Conservation (phyloP, 2,888 invertebrate species). For the Agrotis puta region DNA sequence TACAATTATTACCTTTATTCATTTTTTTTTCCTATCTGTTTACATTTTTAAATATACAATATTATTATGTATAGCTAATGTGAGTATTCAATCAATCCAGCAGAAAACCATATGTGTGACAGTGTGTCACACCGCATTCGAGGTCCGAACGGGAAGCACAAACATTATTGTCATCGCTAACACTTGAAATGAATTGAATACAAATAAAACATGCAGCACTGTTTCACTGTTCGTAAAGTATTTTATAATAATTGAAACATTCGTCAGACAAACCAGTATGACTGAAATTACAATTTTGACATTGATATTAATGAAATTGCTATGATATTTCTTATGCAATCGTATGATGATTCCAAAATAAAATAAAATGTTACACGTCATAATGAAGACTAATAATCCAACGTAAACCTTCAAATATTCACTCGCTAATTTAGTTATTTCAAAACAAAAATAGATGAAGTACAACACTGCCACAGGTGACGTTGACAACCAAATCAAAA, state of each 20-base stretch:
- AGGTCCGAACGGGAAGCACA: neutral
- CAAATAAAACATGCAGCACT: slow-evolving; percentile 66
- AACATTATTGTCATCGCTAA: slow-evolving; percentile 62
- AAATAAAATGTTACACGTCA: slow-evolving; percentile 71
- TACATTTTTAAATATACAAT: too few relatives aligned
- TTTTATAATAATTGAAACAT: slow-evolving; percentile 71
- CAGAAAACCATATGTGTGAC: neutral
- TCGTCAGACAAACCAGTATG: slow-evolving; percentile 71
- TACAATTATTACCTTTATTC: too few relatives aligned
- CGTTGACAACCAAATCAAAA: slow-evolving; percentile 70
- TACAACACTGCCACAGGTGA: slow-evolving; percentile 69
- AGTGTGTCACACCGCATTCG: neutral
- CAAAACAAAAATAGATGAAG: neutral
- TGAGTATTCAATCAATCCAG: neutral
- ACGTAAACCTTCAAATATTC: slow-evolving; percentile 67
- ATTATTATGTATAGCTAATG: neutral
- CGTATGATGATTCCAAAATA: slow-evolving; percentile 72
- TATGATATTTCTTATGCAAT: neutral
- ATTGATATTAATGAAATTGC: slow-evolving; percentile 33
- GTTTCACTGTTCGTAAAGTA: slow-evolving; percentile 45
- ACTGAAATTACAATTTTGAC: slow-evolving; percentile 70
- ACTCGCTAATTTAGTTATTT: neutral
- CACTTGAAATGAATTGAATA: slow-evolving; percentile 64
- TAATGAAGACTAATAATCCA: slow-evolving; percentile 71
- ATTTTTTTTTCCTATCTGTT: too few relatives aligned